Conservation (phyloP, 2,888 invertebrate genomes). For the Sphinx pinastri region DNA sequence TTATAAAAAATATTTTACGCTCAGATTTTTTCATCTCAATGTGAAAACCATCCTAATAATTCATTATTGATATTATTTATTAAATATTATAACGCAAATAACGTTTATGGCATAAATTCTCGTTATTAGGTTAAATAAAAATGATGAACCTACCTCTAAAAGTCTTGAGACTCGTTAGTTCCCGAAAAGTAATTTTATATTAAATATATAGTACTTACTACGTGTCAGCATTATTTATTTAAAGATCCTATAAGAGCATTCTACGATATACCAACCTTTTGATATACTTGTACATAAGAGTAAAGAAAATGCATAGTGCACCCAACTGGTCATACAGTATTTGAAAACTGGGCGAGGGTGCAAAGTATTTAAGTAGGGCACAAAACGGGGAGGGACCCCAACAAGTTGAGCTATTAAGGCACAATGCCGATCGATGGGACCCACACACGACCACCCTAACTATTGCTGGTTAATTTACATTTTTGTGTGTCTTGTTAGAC, state of each 20-base stretch:
- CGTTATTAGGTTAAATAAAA: not conserved
- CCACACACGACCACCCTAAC: slow-evolving; percentile 53
- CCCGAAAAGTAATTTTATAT: no score
- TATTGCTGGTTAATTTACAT: slow-evolving; percentile 74
- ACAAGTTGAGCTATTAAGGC: slow-evolving; percentile 63
- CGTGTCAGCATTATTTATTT: not conserved
- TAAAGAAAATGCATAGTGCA: slow-evolving; percentile 7
- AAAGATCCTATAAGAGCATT: not conserved
- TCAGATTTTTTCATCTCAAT: no score
- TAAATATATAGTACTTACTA: no score
- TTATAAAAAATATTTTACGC: no score
- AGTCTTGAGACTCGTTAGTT: no score
- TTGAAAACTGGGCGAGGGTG: slow-evolving; percentile 42
- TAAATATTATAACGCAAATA: no score
- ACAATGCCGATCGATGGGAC: slow-evolving; percentile 67
- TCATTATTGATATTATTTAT: not conserved
- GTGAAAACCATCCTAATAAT: no score
- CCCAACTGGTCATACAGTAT: slow-evolving; percentile 16
- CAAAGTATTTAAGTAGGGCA: slow-evolving; percentile 58
- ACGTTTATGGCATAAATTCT: no score
- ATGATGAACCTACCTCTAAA: not conserved
- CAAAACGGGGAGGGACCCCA: slow-evolving; percentile 59
- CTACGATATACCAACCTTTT: not conserved
- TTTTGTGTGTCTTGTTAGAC: slow-evolving; percentile 57
- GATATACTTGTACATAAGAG: slow-evolving; percentile 13